Evolutionary conservation across 2,113 vertebrate genomes (phyloP).

Genomic region (Otis tarda): DNA sequence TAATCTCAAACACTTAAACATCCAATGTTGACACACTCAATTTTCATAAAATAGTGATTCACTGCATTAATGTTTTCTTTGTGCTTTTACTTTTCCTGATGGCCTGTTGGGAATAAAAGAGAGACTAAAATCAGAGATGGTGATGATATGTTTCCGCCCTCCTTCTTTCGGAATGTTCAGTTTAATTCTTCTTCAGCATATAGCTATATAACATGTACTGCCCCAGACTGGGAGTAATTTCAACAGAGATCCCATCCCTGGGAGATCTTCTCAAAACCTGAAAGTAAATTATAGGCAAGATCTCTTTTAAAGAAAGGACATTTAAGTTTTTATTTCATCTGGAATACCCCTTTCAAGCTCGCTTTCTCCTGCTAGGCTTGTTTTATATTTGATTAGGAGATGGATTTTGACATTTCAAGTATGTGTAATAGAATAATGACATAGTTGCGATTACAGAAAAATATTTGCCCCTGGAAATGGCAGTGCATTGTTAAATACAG

Average conservation of each 20-base stretch:
- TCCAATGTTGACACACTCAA: background rate
- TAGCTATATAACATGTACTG: background rate
- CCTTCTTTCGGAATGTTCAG: background rate
- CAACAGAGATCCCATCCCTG: background rate
- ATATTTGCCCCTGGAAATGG: conserved; percentile 59
- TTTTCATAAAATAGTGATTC: background rate
- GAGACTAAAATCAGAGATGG: background rate
- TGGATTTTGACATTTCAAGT: conserved; percentile 60
- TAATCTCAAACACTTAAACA: background rate
- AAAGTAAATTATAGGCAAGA: background rate
- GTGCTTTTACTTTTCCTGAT: background rate
- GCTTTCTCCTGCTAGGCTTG: background rate
- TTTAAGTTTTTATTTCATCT: background rate
- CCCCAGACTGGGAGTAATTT: background rate
- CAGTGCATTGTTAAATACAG: conserved; percentile 35
- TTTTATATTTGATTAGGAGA: conserved; percentile 30
- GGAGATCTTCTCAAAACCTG: background rate
- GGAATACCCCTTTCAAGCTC: conserved; percentile 21
- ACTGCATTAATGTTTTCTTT: background rate
- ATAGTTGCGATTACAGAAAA: conserved; percentile 34
- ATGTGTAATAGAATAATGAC: conserved; percentile 48
- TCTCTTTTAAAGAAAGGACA: background rate
- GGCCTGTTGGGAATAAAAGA: background rate
- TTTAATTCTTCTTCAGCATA: background rate
- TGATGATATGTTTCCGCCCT: background rate